Percentiles rank a stretch among this genome's conserved stretches.
Evolutionary conservation across 1,140 invertebrate genomes (phyloP).

Genomic region (Drosophila obscura): DNA sequence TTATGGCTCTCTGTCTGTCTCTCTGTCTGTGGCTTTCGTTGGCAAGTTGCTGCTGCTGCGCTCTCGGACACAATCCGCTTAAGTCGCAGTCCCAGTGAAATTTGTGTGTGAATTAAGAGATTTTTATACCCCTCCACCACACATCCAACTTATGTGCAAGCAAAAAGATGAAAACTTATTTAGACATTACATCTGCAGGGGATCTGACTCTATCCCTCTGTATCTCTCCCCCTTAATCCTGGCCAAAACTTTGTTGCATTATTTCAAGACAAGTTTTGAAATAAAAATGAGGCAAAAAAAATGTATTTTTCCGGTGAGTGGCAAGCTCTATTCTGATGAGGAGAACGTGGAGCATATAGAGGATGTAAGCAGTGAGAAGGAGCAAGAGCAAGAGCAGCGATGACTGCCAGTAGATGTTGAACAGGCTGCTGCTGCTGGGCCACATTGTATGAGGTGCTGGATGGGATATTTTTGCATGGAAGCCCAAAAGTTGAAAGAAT

Average conservation of each 20-base stretch:
- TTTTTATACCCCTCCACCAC: conserved; percentile 36
- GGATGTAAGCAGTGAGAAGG: neutral
- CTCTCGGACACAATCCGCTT: conserved; percentile 56
- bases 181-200: conserved; percentile 18
- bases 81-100: conserved; percentile 31
- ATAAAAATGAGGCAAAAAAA: conserved; percentile 18
- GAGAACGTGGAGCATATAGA: neutral
- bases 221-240: conserved; percentile 14
- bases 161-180: conserved; percentile 43
- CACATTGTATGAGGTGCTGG: conserved; percentile 47
- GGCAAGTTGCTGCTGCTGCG: conserved; percentile 14
- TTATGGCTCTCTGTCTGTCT: conserved; percentile 33
- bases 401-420: no score
- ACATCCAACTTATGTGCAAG: conserved; percentile 12
- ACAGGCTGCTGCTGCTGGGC: conserved; percentile 4
- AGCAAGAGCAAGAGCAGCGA: neutral
- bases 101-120: conserved; percentile 72
- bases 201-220: neutral
- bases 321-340: neutral
- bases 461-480: conserved; percentile 52
- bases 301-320: conserved; percentile 13
- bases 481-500: conserved; percentile 48
- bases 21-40: no score
- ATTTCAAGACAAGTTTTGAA: conserved; percentile 53
- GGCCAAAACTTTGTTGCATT: conserved; percentile 65